Percentiles rank a stretch among this genome's conserved stretches.
Conservation (phyloP, 2,113 vertebrate species). For the Stegastes partitus region DNA sequence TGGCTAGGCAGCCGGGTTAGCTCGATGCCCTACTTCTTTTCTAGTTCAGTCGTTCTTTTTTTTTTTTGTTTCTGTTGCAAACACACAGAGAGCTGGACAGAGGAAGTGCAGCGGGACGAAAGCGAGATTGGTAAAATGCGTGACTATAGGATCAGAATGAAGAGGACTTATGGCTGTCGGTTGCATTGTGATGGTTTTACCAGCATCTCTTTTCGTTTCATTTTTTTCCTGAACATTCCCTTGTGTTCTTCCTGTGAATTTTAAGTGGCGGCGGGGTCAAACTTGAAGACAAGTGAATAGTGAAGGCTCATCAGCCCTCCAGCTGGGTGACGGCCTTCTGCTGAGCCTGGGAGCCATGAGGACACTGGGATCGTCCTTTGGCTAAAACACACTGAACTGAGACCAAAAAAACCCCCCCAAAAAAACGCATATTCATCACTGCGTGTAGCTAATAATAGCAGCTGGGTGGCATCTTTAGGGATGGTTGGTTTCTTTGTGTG, state of each 20-base stretch:
- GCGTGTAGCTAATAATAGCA: constrained; percentile 18
- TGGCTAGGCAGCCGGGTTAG: constrained; percentile 78
- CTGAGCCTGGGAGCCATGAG: constrained; percentile 1
- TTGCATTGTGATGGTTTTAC: background rate
- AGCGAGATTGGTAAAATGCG: constrained; percentile 16
- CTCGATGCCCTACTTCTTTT: constrained; percentile 71
- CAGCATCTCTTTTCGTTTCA: background rate
- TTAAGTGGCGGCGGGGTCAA: constrained; percentile 5
- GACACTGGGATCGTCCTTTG: constrained; percentile 1
- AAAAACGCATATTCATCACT: constrained; percentile 23
- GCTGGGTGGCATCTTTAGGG: constrained; percentile 22
- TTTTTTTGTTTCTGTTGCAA: constrained; percentile 63
- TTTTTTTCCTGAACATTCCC: background rate
- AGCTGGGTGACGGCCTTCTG: constrained; percentile 11
- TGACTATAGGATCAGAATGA: constrained; percentile 27
- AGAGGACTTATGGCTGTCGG: background rate
- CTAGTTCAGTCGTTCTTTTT: constrained; percentile 70
- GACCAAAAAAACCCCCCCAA: too few species aligned
- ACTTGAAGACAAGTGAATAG: background rate
- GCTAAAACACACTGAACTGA: constrained; percentile 22
- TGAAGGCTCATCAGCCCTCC: background rate
- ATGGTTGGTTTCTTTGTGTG: constrained; percentile 18
- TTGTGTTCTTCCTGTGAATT: background rate
- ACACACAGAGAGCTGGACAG: constrained; percentile 56
- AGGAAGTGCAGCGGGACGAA: constrained; percentile 21